Evolutionary conservation across 2,888 invertebrate genomes (phyloP), one percentile per base, ranked within the genome.

Genomic region (Dasypolia templi): DNA sequence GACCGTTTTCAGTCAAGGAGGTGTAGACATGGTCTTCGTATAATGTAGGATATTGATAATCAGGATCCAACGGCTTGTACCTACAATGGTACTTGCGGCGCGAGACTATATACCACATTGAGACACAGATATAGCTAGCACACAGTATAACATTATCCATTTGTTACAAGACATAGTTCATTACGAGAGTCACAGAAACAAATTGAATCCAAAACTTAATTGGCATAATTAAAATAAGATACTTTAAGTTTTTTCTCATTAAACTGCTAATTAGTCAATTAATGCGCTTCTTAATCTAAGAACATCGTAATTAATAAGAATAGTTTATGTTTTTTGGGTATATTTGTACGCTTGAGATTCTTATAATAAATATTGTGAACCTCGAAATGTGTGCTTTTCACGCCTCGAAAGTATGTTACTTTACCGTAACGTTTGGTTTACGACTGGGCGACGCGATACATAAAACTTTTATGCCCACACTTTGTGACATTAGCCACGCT

Each of bases 381-480:
- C 79, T 70, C 84, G 61, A 83, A 85, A 82, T 80, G 77, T 80
- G 78, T 81, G 80, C 78, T 86, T 84, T 87, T 85, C 82, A 68
- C 84, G 79, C 85, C 82, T 75, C 62, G 63, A 88, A 89, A 89
- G 88, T 90, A 88, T 89, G 86, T 89, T 88, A 88, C 88, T 89
- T 87, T 81, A 84, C 84, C 83, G 72, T 86, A 84, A 83, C 84
- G 80, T 85, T 79, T 86, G 78, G 82, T 92, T 93, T 93, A 92
- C 90, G 91, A 91, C 86, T 82, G 86, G 87, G 87, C 86, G 86
- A 84, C 88, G 87, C 84, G 82, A 87, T 85, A 84, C 89, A 89
- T 93, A 91, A 92, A 93, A 91, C 77, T 92, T 92, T 92, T 92
- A 93, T 88, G 87, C 76, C 82, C 84, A 82, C 86, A 87, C 88